phyloP scores from a whole-genome alignment of 2,888 invertebrate species.

The Lasioglossum leucozonium region DNA sequence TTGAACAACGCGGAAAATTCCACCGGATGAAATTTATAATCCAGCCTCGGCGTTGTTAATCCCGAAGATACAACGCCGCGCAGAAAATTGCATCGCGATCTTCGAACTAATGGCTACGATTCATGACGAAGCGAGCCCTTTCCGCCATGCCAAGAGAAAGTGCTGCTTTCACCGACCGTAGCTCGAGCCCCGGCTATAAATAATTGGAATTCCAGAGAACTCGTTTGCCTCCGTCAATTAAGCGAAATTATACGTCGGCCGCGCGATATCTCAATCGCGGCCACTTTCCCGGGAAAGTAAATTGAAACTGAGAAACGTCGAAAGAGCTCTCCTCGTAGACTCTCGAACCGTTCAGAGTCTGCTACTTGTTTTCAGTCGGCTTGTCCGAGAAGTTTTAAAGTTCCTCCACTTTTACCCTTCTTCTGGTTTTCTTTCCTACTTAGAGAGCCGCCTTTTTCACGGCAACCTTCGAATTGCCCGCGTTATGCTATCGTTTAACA shows the following conservation, averaged over 20 bases:
- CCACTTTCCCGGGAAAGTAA: neutral
- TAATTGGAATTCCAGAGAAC: slow-evolving; percentile 23
- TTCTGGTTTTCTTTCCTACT: neutral
- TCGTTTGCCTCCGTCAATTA: slow-evolving; percentile 36
- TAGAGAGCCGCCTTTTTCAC: neutral
- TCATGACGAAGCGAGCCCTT: neutral
- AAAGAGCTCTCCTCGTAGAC: neutral
- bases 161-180: too few relatives aligned
- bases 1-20: neutral
- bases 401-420: neutral
- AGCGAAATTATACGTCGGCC: neutral
- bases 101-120: neutral
- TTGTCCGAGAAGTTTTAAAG: neutral
- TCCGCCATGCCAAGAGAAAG: neutral
- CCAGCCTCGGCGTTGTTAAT: slow-evolving; percentile 10
- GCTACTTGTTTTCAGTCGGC: neutral
- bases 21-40: slow-evolving; percentile 17
- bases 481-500: neutral
- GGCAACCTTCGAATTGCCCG: too few relatives aligned
- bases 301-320: slow-evolving; percentile 9
- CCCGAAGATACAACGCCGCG: neutral
- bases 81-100: slow-evolving; percentile 6
- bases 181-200: slow-evolving; percentile 1
- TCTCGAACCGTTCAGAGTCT: neutral
- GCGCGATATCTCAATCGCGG: neutral